These are phyloP conservation scores for Lumbricus terrestris DNA, from an alignment of 2,888 invertebrate genomes.

Conservation along the genomic window DNA sequence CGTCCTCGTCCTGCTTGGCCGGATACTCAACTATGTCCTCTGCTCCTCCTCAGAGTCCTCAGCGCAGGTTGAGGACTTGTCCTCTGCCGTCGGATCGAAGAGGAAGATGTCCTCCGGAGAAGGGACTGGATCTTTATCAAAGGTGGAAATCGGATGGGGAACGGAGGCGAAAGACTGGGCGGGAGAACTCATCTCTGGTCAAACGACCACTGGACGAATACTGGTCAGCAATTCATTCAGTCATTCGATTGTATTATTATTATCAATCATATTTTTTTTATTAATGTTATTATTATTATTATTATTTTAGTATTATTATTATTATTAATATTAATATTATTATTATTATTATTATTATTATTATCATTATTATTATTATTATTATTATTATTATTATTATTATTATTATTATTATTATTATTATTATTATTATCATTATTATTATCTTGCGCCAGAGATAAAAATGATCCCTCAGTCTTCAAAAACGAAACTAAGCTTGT, in stretches of 20 bases:
- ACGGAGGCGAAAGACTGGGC: conserved; percentile 99
- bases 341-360: background rate
- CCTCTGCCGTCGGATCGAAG: background rate
- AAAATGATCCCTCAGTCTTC: no score
- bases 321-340: background rate
- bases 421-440: no score
- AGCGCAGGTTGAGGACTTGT: conserved; percentile 3
- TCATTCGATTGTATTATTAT: background rate
- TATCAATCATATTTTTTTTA: background rate
- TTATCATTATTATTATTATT: background rate
- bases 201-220: conserved; percentile 92
- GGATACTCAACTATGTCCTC: conserved; percentile 87
- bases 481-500: no score
- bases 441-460: no score
- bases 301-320: background rate
- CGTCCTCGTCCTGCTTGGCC: conserved; percentile 88
- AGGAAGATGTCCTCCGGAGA: conserved; percentile 31
- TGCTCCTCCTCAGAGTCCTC: conserved; percentile 68
- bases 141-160: conserved; percentile 96
- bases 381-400: background rate
- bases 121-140: conserved; percentile 35
- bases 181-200: conserved; percentile 99
- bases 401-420: no score
- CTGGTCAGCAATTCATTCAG: conserved; percentile 49
- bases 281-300: background rate